Conservation (phyloP, 2,113 vertebrate species). For the Salvelinus alpinus region DNA sequence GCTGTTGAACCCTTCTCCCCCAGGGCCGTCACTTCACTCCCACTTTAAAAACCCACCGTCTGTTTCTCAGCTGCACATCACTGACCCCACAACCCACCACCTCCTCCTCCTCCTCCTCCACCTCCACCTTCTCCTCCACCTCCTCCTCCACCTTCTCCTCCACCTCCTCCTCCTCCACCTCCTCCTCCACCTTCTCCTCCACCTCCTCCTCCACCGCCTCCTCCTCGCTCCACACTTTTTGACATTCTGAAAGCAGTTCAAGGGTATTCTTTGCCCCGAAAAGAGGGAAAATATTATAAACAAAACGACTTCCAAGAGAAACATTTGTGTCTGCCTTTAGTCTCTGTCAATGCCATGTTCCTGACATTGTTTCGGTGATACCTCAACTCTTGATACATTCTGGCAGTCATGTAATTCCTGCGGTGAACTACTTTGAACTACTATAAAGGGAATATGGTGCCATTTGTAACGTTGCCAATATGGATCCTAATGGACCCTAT, state of each 20-base stretch:
- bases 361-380: conserved; percentile 15
- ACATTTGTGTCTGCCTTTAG: conserved; percentile 22
- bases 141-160: too few species aligned
- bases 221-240: conserved; percentile 18
- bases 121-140: background rate
- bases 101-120: conserved; percentile 1
- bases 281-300: conserved; percentile 23
- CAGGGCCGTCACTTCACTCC: background rate
- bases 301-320: conserved; percentile 35
- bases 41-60: conserved; percentile 19
- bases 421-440: background rate
- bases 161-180: too few species aligned
- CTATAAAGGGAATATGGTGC: too few species aligned
- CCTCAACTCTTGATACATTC: background rate
- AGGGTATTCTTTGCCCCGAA: conserved; percentile 27
- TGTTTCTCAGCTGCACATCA: conserved; percentile 38
- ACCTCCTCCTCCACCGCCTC: background rate
- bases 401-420: background rate
- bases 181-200: too few species aligned
- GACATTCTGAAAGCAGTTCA: conserved; percentile 35
- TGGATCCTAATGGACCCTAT: too few species aligned
- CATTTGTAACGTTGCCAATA: too few species aligned
- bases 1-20: background rate
- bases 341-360: conserved; percentile 21
- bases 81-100: background rate